phyloP scores from a whole-genome alignment of 2,888 invertebrate genomes.

The Ferdinandea cuprea region DNA sequence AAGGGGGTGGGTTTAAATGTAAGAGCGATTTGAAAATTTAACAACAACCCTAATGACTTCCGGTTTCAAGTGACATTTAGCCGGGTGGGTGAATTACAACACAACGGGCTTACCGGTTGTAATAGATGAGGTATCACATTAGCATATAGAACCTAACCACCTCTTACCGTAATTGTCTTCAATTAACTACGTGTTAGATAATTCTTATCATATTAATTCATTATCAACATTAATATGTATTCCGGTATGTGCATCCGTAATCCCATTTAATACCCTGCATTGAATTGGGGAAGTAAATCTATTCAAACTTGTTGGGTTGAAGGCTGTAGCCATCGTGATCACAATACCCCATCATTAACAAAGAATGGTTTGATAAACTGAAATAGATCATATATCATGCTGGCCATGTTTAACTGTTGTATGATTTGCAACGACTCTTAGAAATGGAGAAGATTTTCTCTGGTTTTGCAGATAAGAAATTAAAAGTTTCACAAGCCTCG shows the following conservation, averaged over 20 bases:
- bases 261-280: not conserved
- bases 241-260: not conserved
- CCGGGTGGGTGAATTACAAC: not conserved
- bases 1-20: not conserved
- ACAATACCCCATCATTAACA: too few relatives aligned
- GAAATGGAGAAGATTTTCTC: too few relatives aligned
- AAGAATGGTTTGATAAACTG: too few relatives aligned
- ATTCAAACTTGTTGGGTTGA: too few relatives aligned
- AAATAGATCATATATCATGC: too few relatives aligned
- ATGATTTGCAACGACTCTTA: too few relatives aligned
- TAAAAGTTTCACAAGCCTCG: too few relatives aligned
- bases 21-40: constrained; percentile 1
- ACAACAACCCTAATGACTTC: constrained; percentile 7
- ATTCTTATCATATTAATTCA: too few relatives aligned
- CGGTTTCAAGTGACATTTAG: constrained; percentile 12
- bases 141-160: not conserved
- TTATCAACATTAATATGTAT: not conserved
- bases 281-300: too few relatives aligned
- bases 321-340: too few relatives aligned
- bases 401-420: too few relatives aligned
- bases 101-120: constrained; percentile 1
- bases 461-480: too few relatives aligned
- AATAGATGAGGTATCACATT: constrained; percentile 7
- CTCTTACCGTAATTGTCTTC: constrained; percentile 10
- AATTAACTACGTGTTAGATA: not conserved